Percentiles rank a stretch among this genome's conserved stretches.
These are phyloP conservation scores for Urocitellus parryii DNA, from an alignment of 2,113 vertebrate genomes.

Conservation along the genomic window DNA sequence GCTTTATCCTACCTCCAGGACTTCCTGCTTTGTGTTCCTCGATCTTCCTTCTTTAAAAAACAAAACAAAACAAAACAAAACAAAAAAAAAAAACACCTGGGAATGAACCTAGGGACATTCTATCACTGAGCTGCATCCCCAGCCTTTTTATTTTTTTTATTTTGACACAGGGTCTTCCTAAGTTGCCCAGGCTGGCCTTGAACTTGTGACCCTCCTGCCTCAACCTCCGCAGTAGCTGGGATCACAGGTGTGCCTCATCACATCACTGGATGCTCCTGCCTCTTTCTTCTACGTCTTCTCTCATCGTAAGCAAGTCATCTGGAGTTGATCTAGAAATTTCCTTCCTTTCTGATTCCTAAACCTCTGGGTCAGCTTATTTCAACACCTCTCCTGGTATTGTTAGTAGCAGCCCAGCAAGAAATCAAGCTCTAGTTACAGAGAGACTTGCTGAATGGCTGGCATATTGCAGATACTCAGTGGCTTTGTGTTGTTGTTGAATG, in stretches of 20 bases:
- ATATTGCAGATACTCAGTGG: not conserved
- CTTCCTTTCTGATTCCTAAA: constrained; percentile 24
- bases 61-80: too few relatives aligned
- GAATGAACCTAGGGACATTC: not conserved
- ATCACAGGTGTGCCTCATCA: not conserved
- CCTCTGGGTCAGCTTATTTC: not conserved
- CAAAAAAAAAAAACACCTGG: too few relatives aligned
- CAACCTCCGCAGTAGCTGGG: not conserved
- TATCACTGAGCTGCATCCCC: not conserved
- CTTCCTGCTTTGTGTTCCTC: not conserved
- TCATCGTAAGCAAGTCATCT: not conserved
- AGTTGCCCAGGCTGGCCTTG: not conserved
- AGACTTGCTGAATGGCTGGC: not conserved
- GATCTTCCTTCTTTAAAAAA: too few relatives aligned
- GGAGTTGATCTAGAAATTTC: not conserved
- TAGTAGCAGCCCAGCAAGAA: not conserved
- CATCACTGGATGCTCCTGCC: not conserved
- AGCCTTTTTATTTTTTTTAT: not conserved
- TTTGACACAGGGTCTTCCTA: not conserved
- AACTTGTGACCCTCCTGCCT: not conserved
- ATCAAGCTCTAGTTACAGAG: not conserved
- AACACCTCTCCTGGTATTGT: not conserved
- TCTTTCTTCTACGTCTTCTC: not conserved
- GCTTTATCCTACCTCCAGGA: not conserved
- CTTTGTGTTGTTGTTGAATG: not conserved